Conservation (phyloP, 2,113 vertebrate species). For the Seriola quinqueradiata region DNA sequence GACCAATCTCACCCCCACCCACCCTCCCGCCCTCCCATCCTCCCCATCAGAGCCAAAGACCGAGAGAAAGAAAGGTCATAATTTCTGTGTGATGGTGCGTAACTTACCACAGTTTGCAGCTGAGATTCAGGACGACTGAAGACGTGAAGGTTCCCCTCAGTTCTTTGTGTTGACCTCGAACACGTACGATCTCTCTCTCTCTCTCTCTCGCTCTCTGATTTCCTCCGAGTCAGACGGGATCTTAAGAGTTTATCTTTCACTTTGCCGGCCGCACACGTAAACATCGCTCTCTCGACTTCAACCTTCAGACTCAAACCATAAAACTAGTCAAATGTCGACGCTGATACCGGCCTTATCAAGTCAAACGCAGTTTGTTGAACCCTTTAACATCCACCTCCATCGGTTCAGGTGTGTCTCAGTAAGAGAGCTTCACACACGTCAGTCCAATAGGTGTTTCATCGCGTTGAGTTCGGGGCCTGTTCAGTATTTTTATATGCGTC, state of each 20-base stretch:
- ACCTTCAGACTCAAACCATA: constrained; percentile 20
- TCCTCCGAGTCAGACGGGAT: background rate
- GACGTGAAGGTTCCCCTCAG: background rate
- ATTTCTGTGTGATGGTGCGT: background rate
- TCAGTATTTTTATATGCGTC: too few relatives aligned
- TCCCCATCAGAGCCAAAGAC: background rate
- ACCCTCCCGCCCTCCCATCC: background rate
- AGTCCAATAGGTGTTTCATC: too few relatives aligned
- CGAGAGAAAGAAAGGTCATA: background rate
- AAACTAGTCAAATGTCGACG: background rate
- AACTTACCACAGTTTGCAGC: background rate
- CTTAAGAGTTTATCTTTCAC: background rate
- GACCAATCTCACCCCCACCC: background rate
- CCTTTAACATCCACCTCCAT: background rate
- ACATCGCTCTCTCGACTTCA: background rate
- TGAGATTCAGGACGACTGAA: background rate
- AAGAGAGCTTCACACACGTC: too few relatives aligned
- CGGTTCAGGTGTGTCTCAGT: background rate
- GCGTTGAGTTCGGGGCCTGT: too few relatives aligned
- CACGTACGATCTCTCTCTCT: too few relatives aligned
- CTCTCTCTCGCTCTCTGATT: background rate
- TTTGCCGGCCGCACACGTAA: background rate
- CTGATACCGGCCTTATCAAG: constrained; percentile 1
- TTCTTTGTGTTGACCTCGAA: too few relatives aligned
- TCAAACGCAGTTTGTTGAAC: background rate